A percentile compares a stretch with the other conserved stretches of the same genome.
Conservation (phyloP, 2,888 invertebrate species). For the Polyommatus icarus region DNA sequence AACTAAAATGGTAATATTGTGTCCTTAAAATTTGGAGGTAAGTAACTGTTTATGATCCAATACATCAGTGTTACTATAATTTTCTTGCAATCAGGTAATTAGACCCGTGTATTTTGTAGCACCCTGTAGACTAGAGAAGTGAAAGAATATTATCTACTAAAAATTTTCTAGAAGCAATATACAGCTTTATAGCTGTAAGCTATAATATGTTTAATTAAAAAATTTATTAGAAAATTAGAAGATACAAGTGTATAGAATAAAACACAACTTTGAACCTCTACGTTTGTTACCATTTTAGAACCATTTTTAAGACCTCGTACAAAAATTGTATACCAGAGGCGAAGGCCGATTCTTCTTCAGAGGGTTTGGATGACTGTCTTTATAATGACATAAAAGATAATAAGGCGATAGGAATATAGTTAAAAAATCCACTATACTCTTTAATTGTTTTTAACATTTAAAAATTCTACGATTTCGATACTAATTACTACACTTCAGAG, state of each 20-base stretch:
- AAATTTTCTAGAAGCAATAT: slow-evolving; percentile 64
- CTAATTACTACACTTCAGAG: not conserved
- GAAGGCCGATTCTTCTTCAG: not conserved
- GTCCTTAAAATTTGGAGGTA: not conserved
- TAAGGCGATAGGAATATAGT: not conserved
- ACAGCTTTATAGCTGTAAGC: slow-evolving; percentile 54
- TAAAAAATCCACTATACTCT: not conserved
- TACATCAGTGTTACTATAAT: not conserved
- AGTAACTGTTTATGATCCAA: not conserved
- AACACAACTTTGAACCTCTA: too few relatives aligned
- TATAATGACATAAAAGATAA: not conserved
- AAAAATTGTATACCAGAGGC: not conserved
- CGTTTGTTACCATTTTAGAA: too few relatives aligned
- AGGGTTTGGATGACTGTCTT: not conserved
- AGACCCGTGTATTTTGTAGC: slow-evolving; percentile 51
- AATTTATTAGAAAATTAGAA: not conserved
- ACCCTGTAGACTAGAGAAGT: slow-evolving; percentile 72
- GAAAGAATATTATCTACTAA: slow-evolving; percentile 56
- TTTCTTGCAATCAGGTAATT: not conserved
- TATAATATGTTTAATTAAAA: slow-evolving; percentile 20
- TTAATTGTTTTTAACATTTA: not conserved
- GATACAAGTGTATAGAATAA: not conserved
- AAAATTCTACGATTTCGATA: not conserved
- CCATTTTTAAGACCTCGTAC: too few relatives aligned
- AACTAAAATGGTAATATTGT: not conserved